Conservation (phyloP, 2,113 vertebrate species). For the Gasterosteus aculeatus region DNA sequence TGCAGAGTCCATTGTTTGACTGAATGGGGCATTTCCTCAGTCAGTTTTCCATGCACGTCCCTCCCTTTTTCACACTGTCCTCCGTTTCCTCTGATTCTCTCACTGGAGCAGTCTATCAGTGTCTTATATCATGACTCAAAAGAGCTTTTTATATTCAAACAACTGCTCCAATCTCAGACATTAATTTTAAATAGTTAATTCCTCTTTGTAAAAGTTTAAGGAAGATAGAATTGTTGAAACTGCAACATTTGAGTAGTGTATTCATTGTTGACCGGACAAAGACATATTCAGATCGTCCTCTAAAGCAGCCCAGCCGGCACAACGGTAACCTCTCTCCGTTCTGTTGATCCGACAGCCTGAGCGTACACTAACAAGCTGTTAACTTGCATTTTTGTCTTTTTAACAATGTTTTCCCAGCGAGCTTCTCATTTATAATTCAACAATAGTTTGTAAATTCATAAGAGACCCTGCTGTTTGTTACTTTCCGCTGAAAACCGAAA, state of each 20-base stretch:
- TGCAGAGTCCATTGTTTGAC: slow-evolving; percentile 53
- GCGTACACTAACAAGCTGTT: slow-evolving; percentile 7
- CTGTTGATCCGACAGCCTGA: slow-evolving; percentile 4
- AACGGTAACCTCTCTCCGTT: neutral
- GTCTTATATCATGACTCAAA: neutral
- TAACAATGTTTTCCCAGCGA: slow-evolving; percentile 24
- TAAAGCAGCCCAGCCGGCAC: neutral
- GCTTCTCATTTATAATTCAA: slow-evolving; percentile 43
- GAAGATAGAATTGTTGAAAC: neutral
- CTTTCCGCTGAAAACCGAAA: slow-evolving; percentile 20
- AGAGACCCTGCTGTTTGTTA: slow-evolving; percentile 21
- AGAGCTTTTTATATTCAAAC: neutral
- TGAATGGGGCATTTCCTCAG: slow-evolving; percentile 62
- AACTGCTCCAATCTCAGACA: neutral
- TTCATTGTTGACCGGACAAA: neutral
- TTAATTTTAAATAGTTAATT: neutral
- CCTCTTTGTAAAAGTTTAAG: neutral
- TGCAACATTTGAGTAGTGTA: neutral
- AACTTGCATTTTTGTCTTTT: slow-evolving; percentile 11
- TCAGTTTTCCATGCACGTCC: slow-evolving; percentile 36
- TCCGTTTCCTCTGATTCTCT: slow-evolving; percentile 12
- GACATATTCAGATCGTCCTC: neutral
- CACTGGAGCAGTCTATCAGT: neutral
- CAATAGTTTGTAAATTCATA: slow-evolving; percentile 19
- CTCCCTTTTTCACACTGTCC: slow-evolving; percentile 22